Base-by-base conservation (phyloP, 2,797 vertebrate species). In the Crocidura indochinensis region DNA sequence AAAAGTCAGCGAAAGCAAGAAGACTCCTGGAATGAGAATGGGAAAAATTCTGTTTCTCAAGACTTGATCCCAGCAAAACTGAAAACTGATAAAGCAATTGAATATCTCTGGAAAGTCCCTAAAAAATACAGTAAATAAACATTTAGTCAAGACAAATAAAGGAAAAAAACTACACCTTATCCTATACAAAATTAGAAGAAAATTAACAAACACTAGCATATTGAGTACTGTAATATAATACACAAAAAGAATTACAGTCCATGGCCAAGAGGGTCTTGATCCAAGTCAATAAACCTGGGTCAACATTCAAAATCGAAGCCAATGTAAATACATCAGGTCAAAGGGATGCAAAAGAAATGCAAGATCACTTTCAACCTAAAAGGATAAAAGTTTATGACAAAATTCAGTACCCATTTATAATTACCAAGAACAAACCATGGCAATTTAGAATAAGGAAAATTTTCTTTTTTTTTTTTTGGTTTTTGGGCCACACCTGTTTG, bases 191-290 rank as follows among this genome's bases (percentile, higher is more conserved):
- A 47, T 74, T 24, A 49, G 2, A 92, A 26, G 44, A 75, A 92
- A 93, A 62, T 4, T 67, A 75, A 75, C 60, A 88, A 91, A 88
- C 72, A 68, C 44, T 17, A 88, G n/a, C 44, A 85, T 83, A 82
- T 10, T 72, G 31, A 93, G 88, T 87, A 71, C 68, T 44, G 10
- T 10, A 91, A 73, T 11, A 31, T 24, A 53, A 75, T 24, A 73
- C 27, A 87, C 44, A 72, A 72, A 76, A 64, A 80, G 27, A 91
- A 94, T 46, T 72, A 74, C 8, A 64, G 12, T n/a, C 62, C 47
- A 79, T 46, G 64, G 53, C 27, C 31, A 92, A 82, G 8, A 2
- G 24, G 73, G 27, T 10, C 44, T 81, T 72, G 75, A 27, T 71
- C 49, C 64, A 82, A 67, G 38, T 44, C 67, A 27, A 53, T 29